Conservation (phyloP, 2,113 vertebrate species). For the Acrocephalus arundinaceus region DNA sequence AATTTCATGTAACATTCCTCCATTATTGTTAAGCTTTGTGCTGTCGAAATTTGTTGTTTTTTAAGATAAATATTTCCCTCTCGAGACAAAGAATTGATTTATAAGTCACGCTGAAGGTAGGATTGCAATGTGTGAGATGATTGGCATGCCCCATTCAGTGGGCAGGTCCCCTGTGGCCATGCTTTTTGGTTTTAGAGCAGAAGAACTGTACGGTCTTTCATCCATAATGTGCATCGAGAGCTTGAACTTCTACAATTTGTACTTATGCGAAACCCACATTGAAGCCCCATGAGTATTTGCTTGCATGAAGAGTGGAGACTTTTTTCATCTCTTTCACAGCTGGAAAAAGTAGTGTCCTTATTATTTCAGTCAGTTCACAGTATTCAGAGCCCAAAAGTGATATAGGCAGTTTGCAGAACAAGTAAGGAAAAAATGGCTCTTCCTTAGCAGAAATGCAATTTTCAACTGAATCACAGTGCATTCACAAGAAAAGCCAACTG, state of each 20-base stretch:
- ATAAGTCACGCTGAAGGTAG: neutral
- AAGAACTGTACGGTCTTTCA: slow-evolving; percentile 1
- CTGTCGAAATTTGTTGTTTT: neutral
- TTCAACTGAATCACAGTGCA: neutral
- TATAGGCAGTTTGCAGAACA: neutral
- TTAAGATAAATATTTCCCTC: neutral
- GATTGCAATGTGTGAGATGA: neutral
- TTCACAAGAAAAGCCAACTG: neutral
- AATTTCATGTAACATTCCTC: neutral
- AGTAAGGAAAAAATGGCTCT: neutral
- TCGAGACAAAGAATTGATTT: neutral
- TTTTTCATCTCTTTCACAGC: neutral
- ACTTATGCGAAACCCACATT: neutral
- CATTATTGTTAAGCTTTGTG: neutral
- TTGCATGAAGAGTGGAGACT: neutral
- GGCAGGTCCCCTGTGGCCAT: neutral
- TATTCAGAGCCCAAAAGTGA: neutral
- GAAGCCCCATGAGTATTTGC: neutral
- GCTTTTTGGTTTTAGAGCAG: neutral
- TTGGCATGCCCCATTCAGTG: neutral
- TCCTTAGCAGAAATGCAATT: neutral
- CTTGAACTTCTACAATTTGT: neutral
- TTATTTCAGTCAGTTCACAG: neutral
- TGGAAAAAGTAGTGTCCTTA: neutral
- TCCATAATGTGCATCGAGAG: neutral